Conservation (phyloP, 2,797 vertebrate species). For the Somateria mollissima region DNA sequence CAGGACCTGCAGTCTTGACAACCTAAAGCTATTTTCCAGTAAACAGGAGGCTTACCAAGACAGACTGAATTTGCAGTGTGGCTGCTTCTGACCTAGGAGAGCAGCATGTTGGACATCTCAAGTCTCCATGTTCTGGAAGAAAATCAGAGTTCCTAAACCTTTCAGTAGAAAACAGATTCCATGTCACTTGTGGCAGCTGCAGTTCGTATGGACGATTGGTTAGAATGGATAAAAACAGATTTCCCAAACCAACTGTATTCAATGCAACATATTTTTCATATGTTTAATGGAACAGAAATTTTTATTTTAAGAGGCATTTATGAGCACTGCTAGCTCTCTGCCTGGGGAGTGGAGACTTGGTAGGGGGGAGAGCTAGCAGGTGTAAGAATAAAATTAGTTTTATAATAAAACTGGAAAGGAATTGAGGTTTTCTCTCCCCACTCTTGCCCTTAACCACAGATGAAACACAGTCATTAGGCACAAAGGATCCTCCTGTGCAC, state of each 20-base stretch:
- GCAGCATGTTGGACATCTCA: not conserved
- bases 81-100: not conserved
- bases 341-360: conserved; percentile 58
- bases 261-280: conserved; percentile 78
- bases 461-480: conserved; percentile 52
- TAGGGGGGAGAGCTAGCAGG: conserved; percentile 58
- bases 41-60: not conserved
- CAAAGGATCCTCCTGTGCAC: not conserved
- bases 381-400: conserved; percentile 71
- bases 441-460: conserved; percentile 27
- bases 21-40: not conserved
- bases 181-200: conserved; percentile 62
- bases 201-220: conserved; percentile 63
- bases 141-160: conserved; percentile 42
- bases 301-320: conserved; percentile 77
- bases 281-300: conserved; percentile 79
- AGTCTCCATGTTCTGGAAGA: not conserved
- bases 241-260: conserved; percentile 77
- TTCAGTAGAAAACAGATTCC: conserved; percentile 35
- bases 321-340: conserved; percentile 50
- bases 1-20: not conserved
- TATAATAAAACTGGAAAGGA: conserved; percentile 66
- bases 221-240: conserved; percentile 75
- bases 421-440: conserved; percentile 30
- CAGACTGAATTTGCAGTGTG: not conserved